Evolutionary conservation across 2,888 invertebrate species (phyloP), one percentile per base, ranked within the genome.

Genomic region (Ormyrus nitidulus): DNA sequence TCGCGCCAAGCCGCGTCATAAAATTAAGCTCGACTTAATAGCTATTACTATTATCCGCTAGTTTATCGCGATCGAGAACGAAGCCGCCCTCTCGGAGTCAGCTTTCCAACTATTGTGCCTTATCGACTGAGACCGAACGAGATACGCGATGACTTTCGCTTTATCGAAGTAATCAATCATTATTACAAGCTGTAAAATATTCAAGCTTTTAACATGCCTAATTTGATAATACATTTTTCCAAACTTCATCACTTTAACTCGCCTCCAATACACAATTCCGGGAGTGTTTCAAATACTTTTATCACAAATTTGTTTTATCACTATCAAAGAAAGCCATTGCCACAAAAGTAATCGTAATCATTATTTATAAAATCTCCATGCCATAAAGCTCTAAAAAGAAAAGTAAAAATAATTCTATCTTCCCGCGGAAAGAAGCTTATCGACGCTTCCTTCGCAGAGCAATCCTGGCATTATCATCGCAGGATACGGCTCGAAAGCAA

Each of bases 51-150:
- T 34, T 46, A 62, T 62, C 46, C 0, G 10, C 44, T 62, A 19
- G 10, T 34, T 34, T 44, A 62, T 62, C 56, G 9, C 49, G 58
- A 68, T 64, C 6, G 34, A 53, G 66, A 51, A n/a, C 49, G 51
- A 69, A 64, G 46, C 69, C 19, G 79, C 79, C 79, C 73, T 79
- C 79, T 79, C 49, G 11, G 19, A 54, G 79, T 58, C 13, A 49
- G 11, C 2, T 11, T 7, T 6, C 19, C 6, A 79, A 79, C 56
- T 62, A 34, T 44, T 34, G 34, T 48, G 11, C 34, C 46, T 79
- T 79, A 79, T 79, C 79, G 79, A 75, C 79, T 19, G 79, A 59
- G 70, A 61, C 4, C 34, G 34, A 34, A 34, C 34, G 34, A 34
- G 34, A 34, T 34, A 34, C 34, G 34, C 34, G 34, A 34, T 34